A percentile compares a stretch with the other conserved stretches of the same genome.
Evolutionary conservation across 2,797 vertebrate species (phyloP).

Genomic region (Acipenser transmontanus): DNA sequence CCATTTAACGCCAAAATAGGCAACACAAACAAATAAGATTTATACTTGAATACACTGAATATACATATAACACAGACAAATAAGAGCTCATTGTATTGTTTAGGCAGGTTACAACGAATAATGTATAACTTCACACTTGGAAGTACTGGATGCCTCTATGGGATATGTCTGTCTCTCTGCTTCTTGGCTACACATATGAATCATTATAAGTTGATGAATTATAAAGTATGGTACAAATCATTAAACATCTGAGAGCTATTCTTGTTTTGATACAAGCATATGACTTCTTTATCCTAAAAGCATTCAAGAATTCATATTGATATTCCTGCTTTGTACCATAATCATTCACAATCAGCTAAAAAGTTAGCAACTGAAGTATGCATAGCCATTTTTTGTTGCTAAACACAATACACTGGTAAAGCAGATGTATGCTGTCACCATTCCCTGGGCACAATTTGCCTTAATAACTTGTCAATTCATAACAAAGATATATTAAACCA

Average conservation of each 20-base stretch:
- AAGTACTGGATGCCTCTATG: constrained; percentile 56
- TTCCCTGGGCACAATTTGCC: constrained; percentile 29
- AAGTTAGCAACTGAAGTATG: constrained; percentile 30
- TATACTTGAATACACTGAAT: constrained; percentile 2
- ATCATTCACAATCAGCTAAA: constrained; percentile 30
- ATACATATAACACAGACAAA: constrained; percentile 49
- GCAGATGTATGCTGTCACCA: constrained; percentile 12
- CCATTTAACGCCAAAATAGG: no score
- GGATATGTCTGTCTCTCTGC: constrained; percentile 56
- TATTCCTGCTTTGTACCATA: constrained; percentile 21
- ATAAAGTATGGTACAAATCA: constrained; percentile 35
- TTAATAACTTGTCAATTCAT: constrained; percentile 12
- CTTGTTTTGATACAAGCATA: constrained; percentile 27
- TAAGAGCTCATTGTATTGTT: constrained; percentile 58
- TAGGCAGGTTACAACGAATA: constrained; percentile 51
- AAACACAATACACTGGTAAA: constrained; percentile 16
- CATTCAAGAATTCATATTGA: constrained; percentile 30
- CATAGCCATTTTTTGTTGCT: constrained; percentile 32
- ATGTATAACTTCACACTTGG: constrained; percentile 60
- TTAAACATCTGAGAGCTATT: constrained; percentile 31
- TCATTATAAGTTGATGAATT: constrained; percentile 42
- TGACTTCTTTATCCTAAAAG: constrained; percentile 19
- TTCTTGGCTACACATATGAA: constrained; percentile 30
- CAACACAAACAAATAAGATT: no score
- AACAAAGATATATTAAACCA: constrained; percentile 18